Conservation (phyloP, 2,113 vertebrate species). For the Dermatemys mawii region DNA sequence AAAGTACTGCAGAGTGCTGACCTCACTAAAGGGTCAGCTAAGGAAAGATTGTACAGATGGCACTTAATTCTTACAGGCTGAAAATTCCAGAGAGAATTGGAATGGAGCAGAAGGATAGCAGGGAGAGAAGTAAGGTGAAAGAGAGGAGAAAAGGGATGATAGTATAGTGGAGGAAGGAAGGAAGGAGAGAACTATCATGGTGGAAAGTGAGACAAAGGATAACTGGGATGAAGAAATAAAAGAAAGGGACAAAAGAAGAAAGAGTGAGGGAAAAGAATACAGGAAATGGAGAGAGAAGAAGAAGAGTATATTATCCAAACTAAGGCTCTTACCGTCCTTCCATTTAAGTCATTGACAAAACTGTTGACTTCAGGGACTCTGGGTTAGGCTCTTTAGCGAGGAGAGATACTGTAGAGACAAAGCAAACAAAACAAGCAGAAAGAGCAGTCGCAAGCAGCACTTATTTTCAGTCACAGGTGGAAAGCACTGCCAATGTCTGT, state of each 20-base stretch:
- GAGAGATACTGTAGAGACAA: not conserved
- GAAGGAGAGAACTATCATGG: not conserved
- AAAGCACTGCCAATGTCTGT: not conserved
- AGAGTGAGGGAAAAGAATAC: not conserved
- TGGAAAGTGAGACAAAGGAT: not conserved
- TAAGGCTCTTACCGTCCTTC: not conserved
- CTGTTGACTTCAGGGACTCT: not conserved
- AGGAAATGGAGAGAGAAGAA: not conserved
- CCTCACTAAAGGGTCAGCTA: not conserved
- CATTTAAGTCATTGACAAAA: not conserved
- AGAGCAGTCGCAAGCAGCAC: not conserved
- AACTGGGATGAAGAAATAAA: not conserved
- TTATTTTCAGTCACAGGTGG: not conserved
- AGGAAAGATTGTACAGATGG: not conserved
- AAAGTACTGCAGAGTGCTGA: not conserved
- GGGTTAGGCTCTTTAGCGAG: not conserved
- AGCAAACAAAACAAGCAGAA: not conserved
- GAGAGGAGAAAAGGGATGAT: not conserved
- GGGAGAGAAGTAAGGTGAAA: not conserved
- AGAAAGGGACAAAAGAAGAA: not conserved
- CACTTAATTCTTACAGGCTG: not conserved
- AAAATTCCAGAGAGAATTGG: not conserved
- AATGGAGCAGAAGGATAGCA: not conserved
- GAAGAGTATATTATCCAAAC: not conserved
- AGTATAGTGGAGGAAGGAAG: not conserved